These are phyloP conservation scores for Rhopilema esculentum DNA, from an alignment of 30 jellyfish, hydroid and myxozoan genomes.

Conservation along the genomic window DNA sequence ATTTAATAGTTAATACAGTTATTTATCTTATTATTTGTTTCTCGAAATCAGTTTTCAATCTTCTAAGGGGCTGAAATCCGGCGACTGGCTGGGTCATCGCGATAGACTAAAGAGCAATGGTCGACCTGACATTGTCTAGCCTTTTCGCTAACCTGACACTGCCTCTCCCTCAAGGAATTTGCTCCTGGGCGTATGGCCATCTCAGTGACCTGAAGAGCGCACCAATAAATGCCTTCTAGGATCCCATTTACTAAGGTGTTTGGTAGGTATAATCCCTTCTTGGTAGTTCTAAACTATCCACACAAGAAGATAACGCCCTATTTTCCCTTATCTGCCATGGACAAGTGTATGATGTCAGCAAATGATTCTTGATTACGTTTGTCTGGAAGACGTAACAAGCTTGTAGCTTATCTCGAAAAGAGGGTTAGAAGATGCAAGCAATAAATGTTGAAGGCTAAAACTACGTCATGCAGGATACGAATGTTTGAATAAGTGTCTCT, in stretches of 20 bases:
- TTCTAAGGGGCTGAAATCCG: conserved; percentile 4
- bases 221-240: not conserved
- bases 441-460: not conserved
- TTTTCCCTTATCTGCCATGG: not conserved
- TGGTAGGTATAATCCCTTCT: not conserved
- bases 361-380: not conserved
- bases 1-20: conserved; percentile 1
- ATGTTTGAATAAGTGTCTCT: too few species aligned
- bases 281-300: not conserved
- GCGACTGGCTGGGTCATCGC: conserved; percentile 10
- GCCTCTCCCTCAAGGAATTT: not conserved
- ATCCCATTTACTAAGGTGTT: not conserved
- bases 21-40: not conserved
- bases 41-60: not conserved
- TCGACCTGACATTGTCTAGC: too few species aligned
- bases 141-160: not conserved
- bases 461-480: not conserved
- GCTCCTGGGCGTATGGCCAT: not conserved
- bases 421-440: not conserved
- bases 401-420: not conserved
- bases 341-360: not conserved
- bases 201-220: not conserved
- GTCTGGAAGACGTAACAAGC: not conserved
- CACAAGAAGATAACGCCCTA: not conserved
- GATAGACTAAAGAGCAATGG: not conserved